A percentile compares a stretch with the other conserved stretches of the same genome.
phyloP scores from a whole-genome alignment of 2,113 vertebrate species.

The Anseranas semipalmata region DNA sequence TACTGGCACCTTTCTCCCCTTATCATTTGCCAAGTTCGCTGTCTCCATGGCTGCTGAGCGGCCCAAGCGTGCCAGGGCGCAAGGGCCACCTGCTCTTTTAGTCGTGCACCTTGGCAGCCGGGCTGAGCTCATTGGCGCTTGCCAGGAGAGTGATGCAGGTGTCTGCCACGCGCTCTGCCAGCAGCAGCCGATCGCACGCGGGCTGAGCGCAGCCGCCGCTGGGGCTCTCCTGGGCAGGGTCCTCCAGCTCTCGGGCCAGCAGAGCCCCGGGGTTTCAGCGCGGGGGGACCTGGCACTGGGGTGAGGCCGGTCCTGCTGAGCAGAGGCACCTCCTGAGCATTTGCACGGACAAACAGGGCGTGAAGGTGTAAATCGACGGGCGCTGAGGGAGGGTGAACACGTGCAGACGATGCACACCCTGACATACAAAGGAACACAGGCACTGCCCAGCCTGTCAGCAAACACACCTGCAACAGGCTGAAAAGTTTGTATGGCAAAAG shows the following conservation, averaged over 20 bases:
- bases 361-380: rapidly evolving
- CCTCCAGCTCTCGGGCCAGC: neutral
- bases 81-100: neutral
- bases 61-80: rapidly evolving
- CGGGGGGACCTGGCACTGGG: neutral
- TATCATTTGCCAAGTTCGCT: neutral
- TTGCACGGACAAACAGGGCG: neutral
- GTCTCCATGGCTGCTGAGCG: rapidly evolving
- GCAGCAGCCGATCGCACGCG: neutral
- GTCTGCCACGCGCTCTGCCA: rapidly evolving
- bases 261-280: rapidly evolving
- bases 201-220: rapidly evolving
- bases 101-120: neutral
- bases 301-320: neutral
- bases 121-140: neutral
- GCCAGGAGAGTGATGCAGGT: rapidly evolving
- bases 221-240: neutral
- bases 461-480: rapidly evolving
- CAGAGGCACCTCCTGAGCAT: neutral
- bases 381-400: neutral
- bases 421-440: rapidly evolving
- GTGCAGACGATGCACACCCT: rapidly evolving
- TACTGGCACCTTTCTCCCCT: neutral
- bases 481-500: rapidly evolving
- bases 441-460: rapidly evolving